These are phyloP conservation scores for Dryobotodes eremita DNA, from an alignment of 2,888 invertebrate genomes.

Conservation along the genomic window DNA sequence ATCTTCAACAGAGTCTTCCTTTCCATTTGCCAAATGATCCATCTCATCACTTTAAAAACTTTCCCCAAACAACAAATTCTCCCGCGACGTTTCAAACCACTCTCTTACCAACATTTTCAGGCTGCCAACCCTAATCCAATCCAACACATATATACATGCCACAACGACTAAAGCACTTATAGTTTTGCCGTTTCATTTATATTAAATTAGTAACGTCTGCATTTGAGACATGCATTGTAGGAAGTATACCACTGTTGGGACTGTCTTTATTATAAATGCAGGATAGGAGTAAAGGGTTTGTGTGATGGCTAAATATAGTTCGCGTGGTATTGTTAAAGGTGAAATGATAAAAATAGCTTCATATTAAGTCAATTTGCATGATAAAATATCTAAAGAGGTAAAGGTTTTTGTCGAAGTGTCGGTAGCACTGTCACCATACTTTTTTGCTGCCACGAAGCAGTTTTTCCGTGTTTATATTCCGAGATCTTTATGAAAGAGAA, in stretches of 20 bases:
- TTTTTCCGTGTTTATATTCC: no score
- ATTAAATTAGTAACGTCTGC: constrained; percentile 57
- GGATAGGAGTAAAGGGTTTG: neutral
- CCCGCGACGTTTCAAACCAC: neutral
- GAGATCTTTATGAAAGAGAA: no score
- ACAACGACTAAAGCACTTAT: constrained; percentile 58
- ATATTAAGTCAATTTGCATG: no score
- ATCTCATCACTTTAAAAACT: neutral
- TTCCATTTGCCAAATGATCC: neutral
- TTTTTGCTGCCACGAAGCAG: no score
- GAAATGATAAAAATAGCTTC: neutral
- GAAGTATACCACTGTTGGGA: constrained; percentile 26
- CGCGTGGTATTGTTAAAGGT: neutral
- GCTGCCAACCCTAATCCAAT: constrained; percentile 37
- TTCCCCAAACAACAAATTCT: neutral
- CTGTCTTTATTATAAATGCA: constrained; percentile 28
- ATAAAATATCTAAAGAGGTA: no score
- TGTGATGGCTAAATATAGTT: constrained; percentile 7
- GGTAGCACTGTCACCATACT: no score
- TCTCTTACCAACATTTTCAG: neutral
- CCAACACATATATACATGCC: constrained; percentile 1
- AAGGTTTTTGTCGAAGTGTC: no score
- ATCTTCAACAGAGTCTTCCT: neutral
- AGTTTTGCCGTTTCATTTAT: constrained; percentile 62
- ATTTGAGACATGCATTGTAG: constrained; percentile 47